Conservation (phyloP, 2,797 vertebrate genomes). For the Tapirus indicus region DNA sequence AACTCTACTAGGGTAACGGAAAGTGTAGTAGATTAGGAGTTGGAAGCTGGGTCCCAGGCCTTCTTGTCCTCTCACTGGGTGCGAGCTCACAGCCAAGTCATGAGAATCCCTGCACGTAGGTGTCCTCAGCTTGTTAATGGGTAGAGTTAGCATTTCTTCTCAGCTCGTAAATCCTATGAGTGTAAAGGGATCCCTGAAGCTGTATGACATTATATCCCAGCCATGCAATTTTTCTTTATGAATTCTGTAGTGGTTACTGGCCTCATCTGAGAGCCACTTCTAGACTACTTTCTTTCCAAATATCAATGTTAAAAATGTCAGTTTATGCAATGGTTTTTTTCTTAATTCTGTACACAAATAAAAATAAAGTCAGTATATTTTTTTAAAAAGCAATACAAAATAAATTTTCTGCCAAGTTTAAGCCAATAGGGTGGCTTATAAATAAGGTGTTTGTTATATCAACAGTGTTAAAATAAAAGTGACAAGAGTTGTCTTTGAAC, state of each 20-base stretch:
- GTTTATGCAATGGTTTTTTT: neutral
- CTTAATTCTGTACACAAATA: neutral
- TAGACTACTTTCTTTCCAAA: neutral
- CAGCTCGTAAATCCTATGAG: too few species aligned
- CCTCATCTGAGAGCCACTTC: neutral
- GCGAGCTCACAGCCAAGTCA: neutral
- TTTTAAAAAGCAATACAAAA: slow-evolving; percentile 60
- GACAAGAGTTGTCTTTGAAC: slow-evolving; percentile 75
- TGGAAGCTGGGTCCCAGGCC: neutral
- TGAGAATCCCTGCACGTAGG: neutral
- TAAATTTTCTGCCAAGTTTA: slow-evolving; percentile 58
- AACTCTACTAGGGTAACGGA: rapidly evolving
- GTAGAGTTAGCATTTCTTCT: neutral
- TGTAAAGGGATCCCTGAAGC: neutral
- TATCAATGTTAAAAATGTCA: neutral
- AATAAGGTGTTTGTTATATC: slow-evolving; percentile 66
- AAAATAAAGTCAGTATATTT: neutral
- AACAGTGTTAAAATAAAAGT: slow-evolving; percentile 70
- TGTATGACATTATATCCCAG: neutral
- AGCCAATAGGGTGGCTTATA: slow-evolving; percentile 69
- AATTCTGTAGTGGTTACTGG: neutral
- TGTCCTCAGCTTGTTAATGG: neutral
- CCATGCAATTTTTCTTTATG: neutral
- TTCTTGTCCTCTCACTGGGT: neutral
- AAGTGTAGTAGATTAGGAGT: neutral